Evolutionary conservation across 1,140 invertebrate species (phyloP).

Genomic region (Drosophila virilis): DNA sequence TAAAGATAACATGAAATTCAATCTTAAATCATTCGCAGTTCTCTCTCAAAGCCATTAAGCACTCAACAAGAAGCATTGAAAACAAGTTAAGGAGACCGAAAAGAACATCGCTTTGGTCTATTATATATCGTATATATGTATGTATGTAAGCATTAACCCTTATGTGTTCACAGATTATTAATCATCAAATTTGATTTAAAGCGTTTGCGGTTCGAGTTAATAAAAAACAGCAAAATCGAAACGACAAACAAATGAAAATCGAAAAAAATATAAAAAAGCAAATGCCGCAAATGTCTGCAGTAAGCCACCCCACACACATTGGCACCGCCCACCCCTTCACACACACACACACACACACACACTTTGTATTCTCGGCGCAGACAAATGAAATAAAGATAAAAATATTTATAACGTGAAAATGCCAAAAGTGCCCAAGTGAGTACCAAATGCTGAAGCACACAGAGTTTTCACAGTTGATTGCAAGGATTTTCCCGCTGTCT

Average conservation of each 20-base stretch:
- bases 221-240: constrained; percentile 64
- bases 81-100: constrained; percentile 32
- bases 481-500: constrained; percentile 47
- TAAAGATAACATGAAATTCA: too few species aligned
- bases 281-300: constrained; percentile 45
- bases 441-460: constrained; percentile 20
- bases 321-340: constrained; percentile 1
- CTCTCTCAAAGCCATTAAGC: constrained; percentile 16
- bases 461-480: constrained; percentile 63
- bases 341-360: not conserved
- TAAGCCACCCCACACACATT: constrained; percentile 25
- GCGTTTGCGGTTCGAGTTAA: constrained; percentile 37
- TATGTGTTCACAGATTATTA: constrained; percentile 54
- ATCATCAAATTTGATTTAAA: constrained; percentile 70
- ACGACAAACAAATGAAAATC: constrained; percentile 54
- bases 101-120: constrained; percentile 34
- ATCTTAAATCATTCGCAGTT: constrained; percentile 42
- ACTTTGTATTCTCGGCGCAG: constrained; percentile 37
- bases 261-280: constrained; percentile 19
- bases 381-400: constrained; percentile 74
- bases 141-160: constrained; percentile 11
- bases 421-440: constrained; percentile 43
- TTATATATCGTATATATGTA: not conserved
- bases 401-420: constrained; percentile 82
- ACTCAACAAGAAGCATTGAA: constrained; percentile 63